These are phyloP conservation scores for Scylla paramamosain DNA, from an alignment of 1,140 invertebrate genomes.

Conservation along the genomic window DNA sequence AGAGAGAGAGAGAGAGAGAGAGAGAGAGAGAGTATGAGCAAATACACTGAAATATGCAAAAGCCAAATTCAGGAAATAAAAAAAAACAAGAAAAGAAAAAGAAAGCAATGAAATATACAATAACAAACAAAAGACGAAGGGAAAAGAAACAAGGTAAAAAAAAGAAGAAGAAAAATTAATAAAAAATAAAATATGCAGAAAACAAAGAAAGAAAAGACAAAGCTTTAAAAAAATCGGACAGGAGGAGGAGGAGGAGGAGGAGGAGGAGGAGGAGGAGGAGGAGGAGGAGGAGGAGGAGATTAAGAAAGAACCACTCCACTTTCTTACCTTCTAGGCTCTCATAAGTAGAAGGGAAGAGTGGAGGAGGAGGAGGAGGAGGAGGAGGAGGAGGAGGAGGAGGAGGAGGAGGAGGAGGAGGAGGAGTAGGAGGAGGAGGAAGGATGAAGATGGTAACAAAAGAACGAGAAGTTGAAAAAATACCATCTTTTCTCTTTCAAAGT, in stretches of 20 bases:
- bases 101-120: not conserved
- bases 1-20: not conserved
- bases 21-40: too few relatives aligned
- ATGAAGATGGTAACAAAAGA: not conserved
- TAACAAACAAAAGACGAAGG: not conserved
- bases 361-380: not conserved
- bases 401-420: not conserved
- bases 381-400: not conserved
- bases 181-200: not conserved
- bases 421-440: not conserved
- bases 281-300: slow-evolving; percentile 15
- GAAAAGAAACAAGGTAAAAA: not conserved
- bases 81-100: not conserved
- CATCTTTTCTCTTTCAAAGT: not conserved
- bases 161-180: not conserved
- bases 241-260: not conserved
- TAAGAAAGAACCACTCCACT: not conserved
- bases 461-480: not conserved
- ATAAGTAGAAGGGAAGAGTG: not conserved
- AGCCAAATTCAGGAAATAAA: too few relatives aligned
- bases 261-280: slow-evolving; percentile 37
- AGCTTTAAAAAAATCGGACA: not conserved
- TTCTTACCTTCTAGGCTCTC: not conserved
- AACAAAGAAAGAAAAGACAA: not conserved
- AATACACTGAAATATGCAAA: too few relatives aligned